Conservation (phyloP, 2,113 vertebrate genomes). For the Heloderma charlesbogerti region DNA sequence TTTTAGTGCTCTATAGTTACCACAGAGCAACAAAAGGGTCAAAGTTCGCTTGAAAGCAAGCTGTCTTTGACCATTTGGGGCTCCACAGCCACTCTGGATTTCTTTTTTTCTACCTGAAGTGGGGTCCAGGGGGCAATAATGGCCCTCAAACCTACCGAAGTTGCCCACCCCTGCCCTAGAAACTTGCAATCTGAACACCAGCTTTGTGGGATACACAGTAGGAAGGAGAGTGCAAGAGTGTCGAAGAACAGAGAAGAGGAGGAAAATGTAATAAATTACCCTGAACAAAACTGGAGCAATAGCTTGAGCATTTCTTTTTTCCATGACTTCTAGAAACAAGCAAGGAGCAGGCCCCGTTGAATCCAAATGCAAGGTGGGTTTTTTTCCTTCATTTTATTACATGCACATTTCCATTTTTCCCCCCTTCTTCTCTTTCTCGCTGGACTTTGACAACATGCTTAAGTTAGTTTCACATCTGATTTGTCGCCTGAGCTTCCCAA, state of each 20-base stretch:
- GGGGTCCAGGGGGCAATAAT: too few relatives aligned
- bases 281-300: background rate
- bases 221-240: background rate
- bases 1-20: too few relatives aligned
- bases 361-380: background rate
- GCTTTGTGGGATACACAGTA: too few relatives aligned
- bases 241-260: too few relatives aligned
- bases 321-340: background rate
- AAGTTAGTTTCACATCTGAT: conserved; percentile 82
- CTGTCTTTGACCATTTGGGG: too few relatives aligned
- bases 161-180: background rate
- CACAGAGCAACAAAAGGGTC: too few relatives aligned
- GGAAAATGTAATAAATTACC: background rate
- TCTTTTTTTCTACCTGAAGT: too few relatives aligned
- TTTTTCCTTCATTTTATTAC: background rate
- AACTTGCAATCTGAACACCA: background rate
- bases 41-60: too few relatives aligned
- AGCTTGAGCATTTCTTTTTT: background rate
- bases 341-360: conserved; percentile 52
- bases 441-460: conserved; percentile 72
- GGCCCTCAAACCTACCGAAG: too few relatives aligned
- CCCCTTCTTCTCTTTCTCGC: conserved; percentile 45
- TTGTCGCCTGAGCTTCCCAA: conserved; percentile 81
- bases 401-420: conserved; percentile 60
- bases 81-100: too few relatives aligned